phyloP scores from a whole-genome alignment of 2,888 invertebrate species.

The Melanostoma mellinum region DNA sequence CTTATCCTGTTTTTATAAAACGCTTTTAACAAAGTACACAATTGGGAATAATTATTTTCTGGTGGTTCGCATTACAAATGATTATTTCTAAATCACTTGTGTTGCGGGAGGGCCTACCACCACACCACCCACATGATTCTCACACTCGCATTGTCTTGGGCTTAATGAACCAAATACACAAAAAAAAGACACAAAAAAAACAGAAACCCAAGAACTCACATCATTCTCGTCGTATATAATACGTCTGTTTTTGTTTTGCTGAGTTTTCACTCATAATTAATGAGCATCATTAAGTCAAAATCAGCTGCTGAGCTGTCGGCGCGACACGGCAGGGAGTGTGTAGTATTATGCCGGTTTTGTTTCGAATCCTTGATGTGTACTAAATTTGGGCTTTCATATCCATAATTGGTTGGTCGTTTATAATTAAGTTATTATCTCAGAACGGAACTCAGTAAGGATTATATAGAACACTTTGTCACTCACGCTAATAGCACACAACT shows the following conservation, averaged over 20 bases:
- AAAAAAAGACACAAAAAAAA: conserved; percentile 16
- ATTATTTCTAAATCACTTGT: conserved; percentile 70
- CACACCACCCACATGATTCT: not conserved
- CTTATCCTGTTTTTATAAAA: conserved; percentile 61
- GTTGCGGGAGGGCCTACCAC: not conserved
- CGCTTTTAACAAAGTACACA: conserved; percentile 67
- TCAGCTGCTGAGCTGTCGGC: conserved; percentile 35
- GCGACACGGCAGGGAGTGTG: not conserved
- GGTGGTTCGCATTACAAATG: conserved; percentile 70
- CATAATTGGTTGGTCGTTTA: conserved; percentile 19
- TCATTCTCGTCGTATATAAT: not conserved
- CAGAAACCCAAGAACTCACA: not conserved
- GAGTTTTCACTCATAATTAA: conserved; percentile 55
- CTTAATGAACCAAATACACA: conserved; percentile 39
- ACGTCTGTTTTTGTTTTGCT: conserved; percentile 3
- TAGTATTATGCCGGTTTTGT: conserved; percentile 10
- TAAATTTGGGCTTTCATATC: conserved; percentile 42
- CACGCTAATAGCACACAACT: conserved; percentile 25
- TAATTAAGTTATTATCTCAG: conserved; percentile 57
- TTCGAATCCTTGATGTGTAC: conserved; percentile 21
- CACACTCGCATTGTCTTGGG: conserved; percentile 3
- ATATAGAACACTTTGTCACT: conserved; percentile 50
- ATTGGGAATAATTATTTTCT: conserved; percentile 71
- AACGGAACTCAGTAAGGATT: conserved; percentile 52
- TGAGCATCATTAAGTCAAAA: conserved; percentile 70